Percentiles rank a stretch among this genome's conserved stretches.
phyloP scores from a whole-genome alignment of 92 coral and sea anemone species.

The Palythoa caribaeorum region DNA sequence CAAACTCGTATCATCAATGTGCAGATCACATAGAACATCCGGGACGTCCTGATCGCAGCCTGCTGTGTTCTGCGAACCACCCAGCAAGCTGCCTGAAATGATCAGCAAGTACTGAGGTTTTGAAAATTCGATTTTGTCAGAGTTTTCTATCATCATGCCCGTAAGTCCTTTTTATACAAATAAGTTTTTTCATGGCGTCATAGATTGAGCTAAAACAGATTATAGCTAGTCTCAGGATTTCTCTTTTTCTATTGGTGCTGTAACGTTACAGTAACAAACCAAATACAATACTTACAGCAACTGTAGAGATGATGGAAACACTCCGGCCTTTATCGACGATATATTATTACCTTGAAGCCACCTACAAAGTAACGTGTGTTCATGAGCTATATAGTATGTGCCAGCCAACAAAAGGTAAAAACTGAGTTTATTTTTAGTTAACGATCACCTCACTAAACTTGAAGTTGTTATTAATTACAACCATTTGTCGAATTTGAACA shows the following conservation, averaged over 20 bases:
- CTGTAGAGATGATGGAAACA: neutral
- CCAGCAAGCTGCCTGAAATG: no score
- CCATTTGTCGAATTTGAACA: neutral
- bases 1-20: no score
- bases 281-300: neutral
- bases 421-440: no score
- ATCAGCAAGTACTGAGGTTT: no score
- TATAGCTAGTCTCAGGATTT: neutral
- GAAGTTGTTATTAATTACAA: no score
- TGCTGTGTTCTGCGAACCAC: no score
- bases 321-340: neutral
- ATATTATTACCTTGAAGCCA: neutral
- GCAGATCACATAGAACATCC: no score
- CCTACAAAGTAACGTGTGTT: constrained; percentile 2
- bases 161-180: neutral
- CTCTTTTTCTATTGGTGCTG: neutral
- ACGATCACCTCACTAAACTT: no score
- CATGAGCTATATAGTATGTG: neutral
- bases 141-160: neutral
- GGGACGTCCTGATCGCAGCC: no score
- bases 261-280: no score
- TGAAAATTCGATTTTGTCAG: neutral
- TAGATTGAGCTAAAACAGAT: neutral
- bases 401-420: no score
- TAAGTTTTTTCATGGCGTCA: neutral